Conservation (phyloP, 2,797 vertebrate genomes). For the Pangasius macronema region DNA sequence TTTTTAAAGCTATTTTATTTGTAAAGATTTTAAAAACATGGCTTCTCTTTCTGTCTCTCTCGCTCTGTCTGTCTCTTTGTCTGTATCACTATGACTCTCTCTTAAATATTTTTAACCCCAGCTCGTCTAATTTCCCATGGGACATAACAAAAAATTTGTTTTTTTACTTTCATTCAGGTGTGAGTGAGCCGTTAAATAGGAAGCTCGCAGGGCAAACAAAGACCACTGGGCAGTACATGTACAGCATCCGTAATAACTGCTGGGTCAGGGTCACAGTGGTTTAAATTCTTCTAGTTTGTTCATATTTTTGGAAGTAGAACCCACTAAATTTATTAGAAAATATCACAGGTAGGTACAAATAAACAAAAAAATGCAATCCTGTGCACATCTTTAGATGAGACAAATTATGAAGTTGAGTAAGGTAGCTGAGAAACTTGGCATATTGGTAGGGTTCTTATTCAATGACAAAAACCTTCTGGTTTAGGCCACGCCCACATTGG, state of each 20-base stretch:
- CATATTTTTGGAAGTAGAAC: neutral
- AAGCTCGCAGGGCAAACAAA: neutral
- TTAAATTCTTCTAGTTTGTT: neutral
- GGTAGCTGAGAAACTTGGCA: neutral
- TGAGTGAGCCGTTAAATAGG: neutral
- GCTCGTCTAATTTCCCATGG: neutral
- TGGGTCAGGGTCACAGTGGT: neutral
- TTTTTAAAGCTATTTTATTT: no score
- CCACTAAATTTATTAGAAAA: neutral
- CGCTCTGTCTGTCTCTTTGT: no score
- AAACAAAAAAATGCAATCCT: neutral
- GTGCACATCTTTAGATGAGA: neutral
- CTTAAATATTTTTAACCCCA: no score
- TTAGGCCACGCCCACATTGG: no score
- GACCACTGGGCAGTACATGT: neutral
- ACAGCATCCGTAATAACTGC: neutral
- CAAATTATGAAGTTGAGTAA: neutral
- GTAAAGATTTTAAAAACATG: no score
- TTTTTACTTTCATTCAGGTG: neutral
- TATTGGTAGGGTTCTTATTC: neutral
- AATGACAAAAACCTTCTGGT: neutral
- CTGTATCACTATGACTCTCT: neutral
- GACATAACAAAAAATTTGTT: neutral
- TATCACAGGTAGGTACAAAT: neutral
- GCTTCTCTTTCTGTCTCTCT: no score